A percentile compares a stretch with the other conserved stretches of the same genome.
Conservation (phyloP, 2,113 vertebrate species). For the Uropsilus gracilis region DNA sequence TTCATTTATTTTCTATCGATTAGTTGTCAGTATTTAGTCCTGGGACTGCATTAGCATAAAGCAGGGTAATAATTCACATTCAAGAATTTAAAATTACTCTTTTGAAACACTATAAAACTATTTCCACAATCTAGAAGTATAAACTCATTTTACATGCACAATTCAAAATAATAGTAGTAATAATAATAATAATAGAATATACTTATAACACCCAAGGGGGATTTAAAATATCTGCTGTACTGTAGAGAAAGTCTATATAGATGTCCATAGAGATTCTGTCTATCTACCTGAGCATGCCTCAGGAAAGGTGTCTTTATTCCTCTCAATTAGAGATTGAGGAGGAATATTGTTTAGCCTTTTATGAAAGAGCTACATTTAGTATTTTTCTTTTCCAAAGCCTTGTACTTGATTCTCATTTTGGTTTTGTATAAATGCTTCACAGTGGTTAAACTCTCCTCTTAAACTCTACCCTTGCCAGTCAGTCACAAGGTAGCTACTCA, state of each 20-base stretch:
- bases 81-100: conserved; percentile 68
- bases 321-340: background rate
- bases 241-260: too few species aligned
- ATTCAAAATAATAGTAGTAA: background rate
- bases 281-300: background rate
- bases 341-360: background rate
- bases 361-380: background rate
- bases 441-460: background rate
- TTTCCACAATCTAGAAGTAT: background rate
- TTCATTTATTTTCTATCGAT: conserved; percentile 84
- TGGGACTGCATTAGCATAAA: conserved; percentile 69
- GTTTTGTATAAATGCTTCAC: background rate
- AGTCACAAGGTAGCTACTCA: background rate
- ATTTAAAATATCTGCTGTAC: background rate
- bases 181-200: background rate
- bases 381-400: background rate
- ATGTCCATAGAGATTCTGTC: background rate
- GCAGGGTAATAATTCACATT: conserved; percentile 65
- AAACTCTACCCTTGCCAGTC: background rate
- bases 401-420: background rate
- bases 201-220: background rate
- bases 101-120: background rate
- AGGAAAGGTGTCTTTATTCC: too few species aligned
- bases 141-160: background rate
- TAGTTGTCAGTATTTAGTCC: conserved; percentile 72